phyloP scores from a whole-genome alignment of 2,113 vertebrate genomes.

The Saccopteryx leptura region DNA sequence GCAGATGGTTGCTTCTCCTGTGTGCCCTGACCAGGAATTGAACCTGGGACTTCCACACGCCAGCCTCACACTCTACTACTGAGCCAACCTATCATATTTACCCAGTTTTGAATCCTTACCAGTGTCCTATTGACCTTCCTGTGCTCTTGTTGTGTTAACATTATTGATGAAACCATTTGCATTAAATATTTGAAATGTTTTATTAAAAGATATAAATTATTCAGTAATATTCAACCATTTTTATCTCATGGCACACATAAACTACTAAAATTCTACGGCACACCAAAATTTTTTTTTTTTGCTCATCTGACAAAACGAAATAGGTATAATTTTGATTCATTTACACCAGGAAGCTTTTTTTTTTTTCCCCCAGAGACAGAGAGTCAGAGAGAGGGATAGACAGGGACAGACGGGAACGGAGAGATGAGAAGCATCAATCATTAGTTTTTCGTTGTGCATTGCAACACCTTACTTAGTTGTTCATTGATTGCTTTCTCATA shows the following conservation, averaged over 20 bases:
- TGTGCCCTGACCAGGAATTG: no score
- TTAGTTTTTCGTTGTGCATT: no score
- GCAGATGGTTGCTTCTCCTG: no score
- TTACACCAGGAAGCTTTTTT: neutral
- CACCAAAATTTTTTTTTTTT: neutral
- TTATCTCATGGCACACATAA: neutral
- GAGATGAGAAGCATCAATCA: no score
- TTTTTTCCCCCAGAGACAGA: no score
- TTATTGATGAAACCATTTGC: slow-evolving; percentile 19
- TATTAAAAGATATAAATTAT: slow-evolving; percentile 42
- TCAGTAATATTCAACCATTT: neutral
- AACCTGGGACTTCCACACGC: no score
- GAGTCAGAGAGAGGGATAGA: no score
- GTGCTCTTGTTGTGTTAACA: neutral
- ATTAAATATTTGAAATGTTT: slow-evolving; percentile 56
- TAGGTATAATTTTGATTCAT: neutral
- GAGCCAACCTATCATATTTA: neutral
- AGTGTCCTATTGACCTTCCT: neutral
- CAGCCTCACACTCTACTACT: no score
- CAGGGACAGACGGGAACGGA: no score
- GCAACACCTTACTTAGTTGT: no score
- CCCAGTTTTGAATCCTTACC: neutral
- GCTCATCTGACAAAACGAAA: neutral
- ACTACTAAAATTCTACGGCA: neutral
- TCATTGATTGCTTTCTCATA: no score